Percentiles rank a stretch among this genome's conserved stretches.
phyloP scores from a whole-genome alignment of 1,140 invertebrate genomes.

The Sarcophaga bullata region DNA sequence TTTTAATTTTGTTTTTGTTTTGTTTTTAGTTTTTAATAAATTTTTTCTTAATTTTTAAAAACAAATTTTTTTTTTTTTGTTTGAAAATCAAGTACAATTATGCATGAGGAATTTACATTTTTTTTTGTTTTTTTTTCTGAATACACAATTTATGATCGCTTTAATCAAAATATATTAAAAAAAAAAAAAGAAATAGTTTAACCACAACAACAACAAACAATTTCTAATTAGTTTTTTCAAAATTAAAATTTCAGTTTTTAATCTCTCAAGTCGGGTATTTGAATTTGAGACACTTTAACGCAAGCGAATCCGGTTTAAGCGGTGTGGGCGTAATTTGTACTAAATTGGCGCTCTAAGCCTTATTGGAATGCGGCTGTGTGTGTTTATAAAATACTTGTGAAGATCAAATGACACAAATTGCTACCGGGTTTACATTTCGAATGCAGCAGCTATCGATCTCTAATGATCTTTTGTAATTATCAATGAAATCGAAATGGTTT shows the following conservation, averaged over 20 bases:
- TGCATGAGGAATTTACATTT: not conserved
- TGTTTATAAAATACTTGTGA: too few species aligned
- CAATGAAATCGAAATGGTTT: too few species aligned
- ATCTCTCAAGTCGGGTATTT: not conserved
- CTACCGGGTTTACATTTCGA: too few species aligned
- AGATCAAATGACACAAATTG: too few species aligned
- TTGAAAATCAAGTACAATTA: constrained; percentile 16
- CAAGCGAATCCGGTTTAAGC: not conserved
- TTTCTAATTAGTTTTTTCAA: not conserved
- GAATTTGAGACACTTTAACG: not conserved
- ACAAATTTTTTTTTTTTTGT: not conserved
- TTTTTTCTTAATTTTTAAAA: not conserved
- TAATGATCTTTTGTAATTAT: too few species aligned
- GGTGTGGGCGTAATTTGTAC: not conserved
- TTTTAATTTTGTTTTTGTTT: not conserved
- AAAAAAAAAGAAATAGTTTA: not conserved
- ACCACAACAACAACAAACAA: not conserved
- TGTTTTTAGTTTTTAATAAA: not conserved
- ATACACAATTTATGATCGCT: not conserved
- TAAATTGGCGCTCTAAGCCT: not conserved
- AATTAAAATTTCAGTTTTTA: not conserved
- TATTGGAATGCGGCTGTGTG: not conserved
- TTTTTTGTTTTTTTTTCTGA: not conserved
- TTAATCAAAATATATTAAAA: not conserved
- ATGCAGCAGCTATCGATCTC: too few species aligned